phyloP scores from a whole-genome alignment of 2,888 invertebrate genomes.

The Lepidochitona cinerea region DNA sequence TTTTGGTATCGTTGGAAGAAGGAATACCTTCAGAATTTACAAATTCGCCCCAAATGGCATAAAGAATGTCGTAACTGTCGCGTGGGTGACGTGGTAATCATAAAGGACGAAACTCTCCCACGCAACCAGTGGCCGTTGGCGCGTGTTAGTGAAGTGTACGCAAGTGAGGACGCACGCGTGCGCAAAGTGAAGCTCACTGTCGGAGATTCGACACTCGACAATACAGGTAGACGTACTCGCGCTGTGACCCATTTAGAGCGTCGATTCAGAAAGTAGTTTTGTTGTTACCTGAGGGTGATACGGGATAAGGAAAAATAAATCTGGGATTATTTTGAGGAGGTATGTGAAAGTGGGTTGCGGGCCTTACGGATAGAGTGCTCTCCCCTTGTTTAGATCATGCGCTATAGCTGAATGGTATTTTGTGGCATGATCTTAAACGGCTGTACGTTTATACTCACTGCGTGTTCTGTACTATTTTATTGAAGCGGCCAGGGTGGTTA shows the following conservation, averaged over 20 bases:
- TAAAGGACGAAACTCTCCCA: slow-evolving; percentile 28
- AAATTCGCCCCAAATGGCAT: slow-evolving; percentile 29
- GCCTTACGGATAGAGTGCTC: no score
- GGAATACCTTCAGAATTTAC: slow-evolving; percentile 30
- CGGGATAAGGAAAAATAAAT: no score
- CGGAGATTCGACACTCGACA: neutral
- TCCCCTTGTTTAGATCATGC: no score
- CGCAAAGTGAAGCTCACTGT: neutral
- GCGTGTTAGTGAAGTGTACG: neutral
- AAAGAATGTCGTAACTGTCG: slow-evolving; percentile 15
- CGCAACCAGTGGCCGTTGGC: slow-evolving; percentile 29
- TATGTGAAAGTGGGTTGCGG: no score
- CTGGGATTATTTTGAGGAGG: no score
- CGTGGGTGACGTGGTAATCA: slow-evolving; percentile 36
- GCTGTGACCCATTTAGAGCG: neutral
- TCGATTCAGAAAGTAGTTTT: neutral
- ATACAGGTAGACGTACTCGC: neutral
- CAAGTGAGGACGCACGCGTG: neutral
- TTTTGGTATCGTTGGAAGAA: slow-evolving; percentile 39
- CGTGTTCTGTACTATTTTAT: no score
- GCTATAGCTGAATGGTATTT: no score
- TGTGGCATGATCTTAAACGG: no score
- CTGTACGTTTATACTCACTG: no score
- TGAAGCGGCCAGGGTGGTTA: no score
- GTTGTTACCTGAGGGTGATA: neutral